Percentiles rank a stretch among this genome's conserved stretches.
phyloP scores from a whole-genome alignment of 2,797 vertebrate genomes.

The Xiphophorus birchmanni region DNA sequence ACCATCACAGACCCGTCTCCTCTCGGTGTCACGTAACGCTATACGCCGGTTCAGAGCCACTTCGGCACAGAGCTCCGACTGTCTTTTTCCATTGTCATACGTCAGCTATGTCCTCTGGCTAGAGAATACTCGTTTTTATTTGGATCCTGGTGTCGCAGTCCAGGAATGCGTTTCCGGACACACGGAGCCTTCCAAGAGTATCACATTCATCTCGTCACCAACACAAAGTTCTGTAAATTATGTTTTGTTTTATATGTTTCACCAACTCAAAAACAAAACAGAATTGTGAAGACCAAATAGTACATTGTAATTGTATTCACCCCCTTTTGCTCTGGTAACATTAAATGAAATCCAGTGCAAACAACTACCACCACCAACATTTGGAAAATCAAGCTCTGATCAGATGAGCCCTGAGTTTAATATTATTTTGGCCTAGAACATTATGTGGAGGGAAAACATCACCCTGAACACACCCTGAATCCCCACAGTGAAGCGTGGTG shows the following conservation, averaged over 20 bases:
- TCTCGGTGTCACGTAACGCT: slow-evolving; percentile 56
- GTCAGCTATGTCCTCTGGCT: slow-evolving; percentile 19
- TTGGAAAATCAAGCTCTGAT: not conserved
- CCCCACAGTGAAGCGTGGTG: not conserved
- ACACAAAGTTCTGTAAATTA: not conserved
- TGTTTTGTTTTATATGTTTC: not conserved
- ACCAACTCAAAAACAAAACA: not conserved
- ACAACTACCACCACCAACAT: not conserved
- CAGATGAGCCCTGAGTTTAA: not conserved
- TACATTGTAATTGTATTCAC: not conserved
- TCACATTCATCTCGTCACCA: not conserved
- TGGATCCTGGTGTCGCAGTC: not conserved
- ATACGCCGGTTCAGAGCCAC: slow-evolving; percentile 30
- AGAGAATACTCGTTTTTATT: not conserved
- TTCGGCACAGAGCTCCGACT: slow-evolving; percentile 24
- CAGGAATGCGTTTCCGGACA: not conserved
- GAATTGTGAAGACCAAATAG: not conserved
- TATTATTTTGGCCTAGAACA: not conserved
- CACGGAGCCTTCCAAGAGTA: not conserved
- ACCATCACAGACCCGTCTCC: slow-evolving; percentile 32
- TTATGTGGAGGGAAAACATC: not conserved
- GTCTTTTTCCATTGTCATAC: slow-evolving; percentile 61
- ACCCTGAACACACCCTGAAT: not conserved
- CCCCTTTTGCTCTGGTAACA: not conserved
- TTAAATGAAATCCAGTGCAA: not conserved